These are phyloP conservation scores for Trigoniulus corallinus DNA, from an alignment of 1,140 invertebrate genomes.

Conservation along the genomic window DNA sequence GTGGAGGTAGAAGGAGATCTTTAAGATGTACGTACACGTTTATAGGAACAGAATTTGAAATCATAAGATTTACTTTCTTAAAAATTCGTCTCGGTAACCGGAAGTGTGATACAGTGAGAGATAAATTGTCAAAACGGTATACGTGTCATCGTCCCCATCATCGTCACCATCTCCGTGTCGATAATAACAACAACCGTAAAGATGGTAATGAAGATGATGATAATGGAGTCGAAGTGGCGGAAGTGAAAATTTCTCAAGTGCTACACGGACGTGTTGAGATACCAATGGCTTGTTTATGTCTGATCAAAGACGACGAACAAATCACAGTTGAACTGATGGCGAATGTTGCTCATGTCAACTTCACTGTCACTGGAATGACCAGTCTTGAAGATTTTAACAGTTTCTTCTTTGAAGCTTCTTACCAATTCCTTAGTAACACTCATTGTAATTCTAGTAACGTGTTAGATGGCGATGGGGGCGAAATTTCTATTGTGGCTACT, in stretches of 20 bases:
- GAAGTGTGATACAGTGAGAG: conserved; percentile 45
- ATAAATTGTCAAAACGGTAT: conserved; percentile 51
- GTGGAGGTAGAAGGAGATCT: conserved; percentile 50
- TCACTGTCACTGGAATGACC: conserved; percentile 55
- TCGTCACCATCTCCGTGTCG: too few relatives aligned
- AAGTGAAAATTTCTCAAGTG: not conserved
- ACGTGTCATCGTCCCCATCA: too few relatives aligned
- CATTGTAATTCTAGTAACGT: conserved; percentile 10
- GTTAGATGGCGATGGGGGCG: conserved; percentile 11
- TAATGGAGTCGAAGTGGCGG: not conserved
- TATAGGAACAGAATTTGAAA: conserved; percentile 44
- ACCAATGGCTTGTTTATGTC: conserved; percentile 2
- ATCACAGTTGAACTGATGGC: not conserved
- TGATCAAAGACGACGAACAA: not conserved
- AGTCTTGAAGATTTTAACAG: conserved; percentile 50
- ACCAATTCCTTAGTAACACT: conserved; percentile 39
- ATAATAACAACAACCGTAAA: not conserved
- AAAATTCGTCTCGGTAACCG: conserved; percentile 52
- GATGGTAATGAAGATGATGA: too few relatives aligned
- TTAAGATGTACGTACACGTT: conserved; percentile 57
- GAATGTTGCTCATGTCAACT: conserved; percentile 18
- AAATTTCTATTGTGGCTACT: conserved; percentile 11
- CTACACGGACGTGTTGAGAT: conserved; percentile 1
- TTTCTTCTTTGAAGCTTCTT: conserved; percentile 47
- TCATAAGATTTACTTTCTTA: conserved; percentile 44